A percentile compares a stretch with the other conserved stretches of the same genome.
Evolutionary conservation across 1,140 invertebrate species (phyloP).

Genomic region (Euwallacea fornicatus): DNA sequence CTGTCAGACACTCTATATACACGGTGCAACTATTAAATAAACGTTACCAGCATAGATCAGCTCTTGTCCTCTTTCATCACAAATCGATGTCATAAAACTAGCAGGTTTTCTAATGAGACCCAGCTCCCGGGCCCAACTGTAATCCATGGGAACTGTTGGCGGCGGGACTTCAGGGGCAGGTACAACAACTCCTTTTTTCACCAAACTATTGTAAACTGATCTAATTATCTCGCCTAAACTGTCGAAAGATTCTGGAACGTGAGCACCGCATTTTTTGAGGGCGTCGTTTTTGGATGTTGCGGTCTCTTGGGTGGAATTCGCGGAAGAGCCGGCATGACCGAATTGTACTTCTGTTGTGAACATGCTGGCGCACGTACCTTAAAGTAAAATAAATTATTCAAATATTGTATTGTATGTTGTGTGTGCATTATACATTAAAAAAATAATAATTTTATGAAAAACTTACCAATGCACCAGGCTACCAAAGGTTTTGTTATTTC

Average conservation of each 20-base stretch:
- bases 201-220: constrained; percentile 78
- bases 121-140: constrained; percentile 96
- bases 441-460: no score
- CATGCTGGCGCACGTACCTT: constrained; percentile 66
- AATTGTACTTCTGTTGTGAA: constrained; percentile 99
- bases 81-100: constrained; percentile 99
- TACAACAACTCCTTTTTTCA: constrained; percentile 80
- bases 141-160: constrained; percentile 99
- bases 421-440: background rate
- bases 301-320: constrained; percentile 93
- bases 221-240: constrained; percentile 67
- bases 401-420: no score
- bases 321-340: constrained; percentile 97
- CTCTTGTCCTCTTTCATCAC: constrained; percentile 98
- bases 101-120: constrained; percentile 98
- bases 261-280: constrained; percentile 78
- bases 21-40: background rate
- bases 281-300: constrained; percentile 91
- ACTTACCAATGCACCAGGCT: constrained; percentile 93
- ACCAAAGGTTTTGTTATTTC: constrained; percentile 92
- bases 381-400: constrained; percentile 1
- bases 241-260: constrained; percentile 93
- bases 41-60: constrained; percentile 83
- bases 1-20: background rate
- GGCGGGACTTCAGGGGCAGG: constrained; percentile 91